phyloP scores from a whole-genome alignment of 1,140 invertebrate genomes.

The Drosophila parabipectinata region DNA sequence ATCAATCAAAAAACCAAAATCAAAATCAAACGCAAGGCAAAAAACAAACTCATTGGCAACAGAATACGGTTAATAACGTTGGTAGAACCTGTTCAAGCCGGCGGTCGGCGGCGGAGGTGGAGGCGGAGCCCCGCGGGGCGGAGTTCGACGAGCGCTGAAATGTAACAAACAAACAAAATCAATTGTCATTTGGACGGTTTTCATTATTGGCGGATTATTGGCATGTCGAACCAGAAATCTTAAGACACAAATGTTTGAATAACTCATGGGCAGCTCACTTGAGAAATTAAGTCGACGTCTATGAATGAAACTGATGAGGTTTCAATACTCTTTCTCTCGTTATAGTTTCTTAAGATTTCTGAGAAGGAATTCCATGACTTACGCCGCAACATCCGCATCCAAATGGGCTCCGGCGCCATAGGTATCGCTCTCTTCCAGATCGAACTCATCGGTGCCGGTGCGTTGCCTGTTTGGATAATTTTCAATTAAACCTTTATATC shows the following conservation, averaged over 20 bases:
- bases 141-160: slow-evolving; percentile 75
- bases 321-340: neutral
- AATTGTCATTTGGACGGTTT: slow-evolving; percentile 2
- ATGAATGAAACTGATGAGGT: neutral
- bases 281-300: neutral
- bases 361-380: slow-evolving; percentile 30
- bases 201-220: slow-evolving; percentile 1
- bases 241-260: neutral
- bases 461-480: slow-evolving; percentile 54
- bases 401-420: slow-evolving; percentile 68
- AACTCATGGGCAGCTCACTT: neutral
- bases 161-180: neutral
- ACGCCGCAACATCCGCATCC: slow-evolving; percentile 73
- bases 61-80: slow-evolving; percentile 75
- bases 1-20: slow-evolving; percentile 47
- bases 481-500: neutral
- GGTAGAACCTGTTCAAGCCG: slow-evolving; percentile 81
- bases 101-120: slow-evolving; percentile 74
- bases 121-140: slow-evolving; percentile 74
- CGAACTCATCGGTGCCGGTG: slow-evolving; percentile 73
- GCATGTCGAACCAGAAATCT: slow-evolving; percentile 20
- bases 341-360: slow-evolving; percentile 13
- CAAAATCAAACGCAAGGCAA: slow-evolving; percentile 49
- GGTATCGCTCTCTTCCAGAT: slow-evolving; percentile 73
- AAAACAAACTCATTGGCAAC: slow-evolving; percentile 56